Evolutionary conservation across 2,797 vertebrate species (phyloP), one percentile per base, ranked within the genome.

Genomic region (Pangasius larnaudii): DNA sequence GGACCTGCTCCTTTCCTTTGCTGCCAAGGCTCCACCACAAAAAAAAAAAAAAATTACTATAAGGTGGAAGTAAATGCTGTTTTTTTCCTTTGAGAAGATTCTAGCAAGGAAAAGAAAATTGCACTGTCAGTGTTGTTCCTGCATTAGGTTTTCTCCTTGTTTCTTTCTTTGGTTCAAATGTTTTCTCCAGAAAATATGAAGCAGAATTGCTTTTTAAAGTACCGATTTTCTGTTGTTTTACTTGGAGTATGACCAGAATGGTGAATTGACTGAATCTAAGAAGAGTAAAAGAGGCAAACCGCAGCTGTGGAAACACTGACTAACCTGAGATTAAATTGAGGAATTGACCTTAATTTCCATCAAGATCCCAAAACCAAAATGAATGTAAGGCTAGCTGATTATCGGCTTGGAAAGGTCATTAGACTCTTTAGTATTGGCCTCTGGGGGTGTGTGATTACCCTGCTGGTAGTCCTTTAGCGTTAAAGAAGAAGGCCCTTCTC

Each of bases 171-270:
- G 89, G 85, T 91, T 90, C 88, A 72, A 89, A 90, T n/a, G 84
- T 92, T 94, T 93, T 95, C 93, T 93, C 93, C 94, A 91, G 94
- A 95, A 95, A 95, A 95, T 93, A 88, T 93, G 94, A 96, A 95
- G 94, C 95, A 94, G 95, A 95, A 91, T 91, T 94, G 95, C 94
- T 93, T 94, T 90, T 88, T 93, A 92, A 93, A 95, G 93, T 93
- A 93, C 91, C 89, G 92, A 93, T 91, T 91, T 93, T 93, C 95
- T 92, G 92, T 94, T 94, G 92, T 93, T 94, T 94, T 94, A 93
- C 92, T 79, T 85, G 89, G 90, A 91, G 69, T 90, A 82, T 89
- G 86, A 87, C 90, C 87, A 86, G 86, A 78, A 87, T 80, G 75
- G 85, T 91, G 86, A 93, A 93, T 92, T 94, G 94, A 93, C 87